These are phyloP conservation scores for Dicranocentrus wangi DNA, from an alignment of 2,888 invertebrate genomes.

Conservation along the genomic window DNA sequence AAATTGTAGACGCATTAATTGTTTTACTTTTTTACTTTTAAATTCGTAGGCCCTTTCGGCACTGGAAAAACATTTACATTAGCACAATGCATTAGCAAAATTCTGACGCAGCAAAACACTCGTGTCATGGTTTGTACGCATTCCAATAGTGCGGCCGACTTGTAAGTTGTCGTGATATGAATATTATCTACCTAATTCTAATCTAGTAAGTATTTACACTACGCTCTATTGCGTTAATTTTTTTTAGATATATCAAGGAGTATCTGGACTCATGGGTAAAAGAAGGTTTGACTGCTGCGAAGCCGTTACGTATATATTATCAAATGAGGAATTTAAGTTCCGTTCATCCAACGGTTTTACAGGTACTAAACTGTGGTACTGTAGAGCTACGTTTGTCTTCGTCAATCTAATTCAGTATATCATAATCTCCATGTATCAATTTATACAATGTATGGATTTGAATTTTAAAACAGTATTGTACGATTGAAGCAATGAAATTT, in stretches of 20 bases:
- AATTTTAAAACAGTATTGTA: constrained; percentile 84
- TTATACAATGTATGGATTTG: too few species aligned
- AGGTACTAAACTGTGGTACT: constrained; percentile 76
- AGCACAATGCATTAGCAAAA: constrained; percentile 82
- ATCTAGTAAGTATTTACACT: too few species aligned
- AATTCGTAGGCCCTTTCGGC: constrained; percentile 82
- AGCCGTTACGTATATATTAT: constrained; percentile 86
- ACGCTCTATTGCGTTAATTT: constrained; percentile 3
- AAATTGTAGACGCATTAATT: constrained; percentile 1
- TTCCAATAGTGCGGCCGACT: constrained; percentile 80
- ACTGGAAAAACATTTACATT: constrained; percentile 90
- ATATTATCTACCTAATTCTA: too few species aligned
- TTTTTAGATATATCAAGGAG: constrained; percentile 82
- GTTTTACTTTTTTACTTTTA: constrained; percentile 36
- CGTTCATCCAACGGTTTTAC: constrained; percentile 82
- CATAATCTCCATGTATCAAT: too few species aligned
- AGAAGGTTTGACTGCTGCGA: constrained; percentile 81
- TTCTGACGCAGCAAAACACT: constrained; percentile 80
- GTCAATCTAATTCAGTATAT: too few species aligned
- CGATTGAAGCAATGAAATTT: constrained; percentile 80
- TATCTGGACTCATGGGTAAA: constrained; percentile 85
- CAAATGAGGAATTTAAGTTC: constrained; percentile 86
- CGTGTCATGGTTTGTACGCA: constrained; percentile 88
- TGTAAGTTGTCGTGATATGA: constrained; percentile 57
- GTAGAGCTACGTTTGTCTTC: too few species aligned